Conservation (phyloP, 2,888 invertebrate genomes). For the Dynastes maya region DNA sequence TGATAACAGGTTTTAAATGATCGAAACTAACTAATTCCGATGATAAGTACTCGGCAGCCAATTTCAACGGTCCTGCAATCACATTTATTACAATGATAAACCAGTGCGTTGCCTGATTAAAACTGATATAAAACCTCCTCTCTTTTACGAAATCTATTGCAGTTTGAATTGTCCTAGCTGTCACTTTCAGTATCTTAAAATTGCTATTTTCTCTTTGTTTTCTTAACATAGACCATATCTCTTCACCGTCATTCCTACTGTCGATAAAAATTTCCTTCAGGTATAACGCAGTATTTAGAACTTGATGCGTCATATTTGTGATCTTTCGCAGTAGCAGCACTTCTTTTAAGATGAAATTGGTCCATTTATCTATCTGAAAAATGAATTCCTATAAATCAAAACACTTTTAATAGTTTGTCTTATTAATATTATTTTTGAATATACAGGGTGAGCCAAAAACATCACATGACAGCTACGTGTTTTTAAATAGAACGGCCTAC, state of each 20-base stretch:
- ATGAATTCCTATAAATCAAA: no score
- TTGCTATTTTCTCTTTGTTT: neutral
- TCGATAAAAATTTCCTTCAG: neutral
- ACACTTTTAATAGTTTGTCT: no score
- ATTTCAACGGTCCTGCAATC: neutral
- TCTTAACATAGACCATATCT: neutral
- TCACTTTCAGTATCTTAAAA: constrained; percentile 19
- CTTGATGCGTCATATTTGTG: neutral
- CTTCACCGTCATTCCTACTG: no score
- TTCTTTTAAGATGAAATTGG: no score
- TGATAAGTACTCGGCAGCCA: neutral
- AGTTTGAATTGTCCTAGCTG: neutral
- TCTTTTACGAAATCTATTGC: neutral
- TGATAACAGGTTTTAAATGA: neutral
- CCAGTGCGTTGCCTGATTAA: constrained; percentile 12
- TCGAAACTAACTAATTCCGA: no score
- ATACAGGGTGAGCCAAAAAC: no score
- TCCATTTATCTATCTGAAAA: no score
- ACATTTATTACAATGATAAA: neutral
- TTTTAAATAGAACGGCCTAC: no score
- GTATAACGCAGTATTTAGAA: neutral
- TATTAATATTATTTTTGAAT: no score
- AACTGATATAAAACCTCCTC: neutral
- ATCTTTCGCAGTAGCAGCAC: no score
- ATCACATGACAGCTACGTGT: no score